Percentiles rank a stretch among this genome's conserved stretches.
These are phyloP conservation scores for Drosophila histrio DNA, from an alignment of 2,888 invertebrate genomes.

Conservation along the genomic window DNA sequence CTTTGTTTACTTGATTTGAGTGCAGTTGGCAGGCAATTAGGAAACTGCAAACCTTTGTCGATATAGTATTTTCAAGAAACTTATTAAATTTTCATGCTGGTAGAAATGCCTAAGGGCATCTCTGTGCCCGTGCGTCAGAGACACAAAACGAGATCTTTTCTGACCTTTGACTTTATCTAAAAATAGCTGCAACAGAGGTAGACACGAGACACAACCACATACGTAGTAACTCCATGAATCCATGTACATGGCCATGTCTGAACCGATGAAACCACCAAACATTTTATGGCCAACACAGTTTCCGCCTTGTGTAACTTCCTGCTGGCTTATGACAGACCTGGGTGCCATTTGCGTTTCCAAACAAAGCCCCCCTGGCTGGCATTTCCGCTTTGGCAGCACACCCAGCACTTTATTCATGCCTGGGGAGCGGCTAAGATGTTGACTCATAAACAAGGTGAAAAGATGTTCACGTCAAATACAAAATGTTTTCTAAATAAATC, in stretches of 20 bases:
- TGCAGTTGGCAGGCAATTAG: conserved; percentile 55
- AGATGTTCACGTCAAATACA: conserved; percentile 30
- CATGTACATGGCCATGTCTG: conserved; percentile 6
- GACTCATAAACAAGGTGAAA: conserved; percentile 36
- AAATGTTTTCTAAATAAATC: conserved; percentile 10
- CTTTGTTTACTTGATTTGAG: conserved; percentile 4
- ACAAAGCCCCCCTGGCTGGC: conserved; percentile 11
- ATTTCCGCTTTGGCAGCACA: conserved; percentile 15
- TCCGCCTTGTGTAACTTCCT: conserved; percentile 44
- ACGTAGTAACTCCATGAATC: conserved; percentile 16
- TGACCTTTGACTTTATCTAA: conserved; percentile 51
- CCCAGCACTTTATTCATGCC: conserved; percentile 13
- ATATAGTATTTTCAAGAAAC: conserved; percentile 28
- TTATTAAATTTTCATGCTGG: conserved; percentile 49
- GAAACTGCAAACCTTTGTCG: conserved; percentile 26
- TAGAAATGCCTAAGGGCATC: conserved; percentile 10
- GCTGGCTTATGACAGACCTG: conserved; percentile 43
- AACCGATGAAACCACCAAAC: conserved; percentile 37
- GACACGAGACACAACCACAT: not conserved
- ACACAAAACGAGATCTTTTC: conserved; percentile 13
- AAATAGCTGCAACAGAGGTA: conserved; percentile 45
- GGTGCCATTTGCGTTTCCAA: conserved; percentile 48
- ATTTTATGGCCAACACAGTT: conserved; percentile 63
- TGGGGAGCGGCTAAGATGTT: conserved; percentile 22
- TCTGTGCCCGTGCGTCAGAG: conserved; percentile 12